Conservation (phyloP, 2,113 vertebrate genomes). For the Pitta sordida region DNA sequence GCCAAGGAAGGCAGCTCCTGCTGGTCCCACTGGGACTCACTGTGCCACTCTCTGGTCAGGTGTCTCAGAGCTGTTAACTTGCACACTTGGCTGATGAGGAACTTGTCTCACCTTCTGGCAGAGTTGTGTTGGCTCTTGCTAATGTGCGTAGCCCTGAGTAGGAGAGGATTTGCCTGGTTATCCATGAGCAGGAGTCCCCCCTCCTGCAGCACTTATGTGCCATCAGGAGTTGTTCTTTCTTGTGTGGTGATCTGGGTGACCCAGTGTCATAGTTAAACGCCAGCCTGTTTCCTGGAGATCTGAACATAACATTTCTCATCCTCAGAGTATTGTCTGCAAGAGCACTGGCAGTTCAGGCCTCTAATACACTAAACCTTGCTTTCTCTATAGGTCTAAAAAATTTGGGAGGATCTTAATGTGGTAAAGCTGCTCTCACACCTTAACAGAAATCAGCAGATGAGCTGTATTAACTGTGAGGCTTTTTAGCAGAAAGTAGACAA, state of each 20-base stretch:
- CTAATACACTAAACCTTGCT: neutral
- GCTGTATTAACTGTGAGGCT: neutral
- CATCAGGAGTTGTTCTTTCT: neutral
- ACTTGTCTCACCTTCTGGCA: neutral
- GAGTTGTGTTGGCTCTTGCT: neutral
- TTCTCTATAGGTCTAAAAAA: neutral
- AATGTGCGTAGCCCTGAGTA: neutral
- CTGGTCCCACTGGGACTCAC: neutral
- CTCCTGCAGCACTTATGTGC: accelerated
- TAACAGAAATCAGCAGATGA: neutral
- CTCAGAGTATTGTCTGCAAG: neutral
- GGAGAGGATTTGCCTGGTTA: neutral
- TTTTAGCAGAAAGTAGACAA: neutral
- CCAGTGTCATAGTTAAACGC: neutral
- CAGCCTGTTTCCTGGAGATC: neutral
- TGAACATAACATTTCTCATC: accelerated
- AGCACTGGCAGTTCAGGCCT: neutral
- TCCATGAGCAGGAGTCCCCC: neutral
- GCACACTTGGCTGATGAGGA: neutral
- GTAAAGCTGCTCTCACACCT: neutral
- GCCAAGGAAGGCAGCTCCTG: neutral
- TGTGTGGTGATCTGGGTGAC: neutral
- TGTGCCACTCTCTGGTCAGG: neutral
- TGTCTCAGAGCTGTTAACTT: neutral
- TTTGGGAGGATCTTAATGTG: neutral